Evolutionary conservation across 2,113 vertebrate genomes (phyloP).

Genomic region (Tringa solitaria): DNA sequence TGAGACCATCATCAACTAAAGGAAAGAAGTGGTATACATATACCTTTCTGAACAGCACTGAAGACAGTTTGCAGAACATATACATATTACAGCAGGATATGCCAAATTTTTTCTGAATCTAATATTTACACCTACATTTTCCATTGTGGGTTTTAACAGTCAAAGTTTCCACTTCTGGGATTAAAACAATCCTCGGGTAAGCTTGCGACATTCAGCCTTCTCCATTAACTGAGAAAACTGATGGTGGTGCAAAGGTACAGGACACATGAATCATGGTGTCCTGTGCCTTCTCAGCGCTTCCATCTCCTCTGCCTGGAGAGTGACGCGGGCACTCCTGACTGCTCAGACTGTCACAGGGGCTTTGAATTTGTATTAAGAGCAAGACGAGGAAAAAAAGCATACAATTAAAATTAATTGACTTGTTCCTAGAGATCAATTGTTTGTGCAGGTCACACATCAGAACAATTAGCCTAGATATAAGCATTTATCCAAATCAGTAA

Average conservation of each 20-base stretch:
- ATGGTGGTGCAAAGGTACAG: neutral
- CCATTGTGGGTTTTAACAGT: neutral
- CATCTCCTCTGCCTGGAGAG: neutral
- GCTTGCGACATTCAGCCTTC: neutral
- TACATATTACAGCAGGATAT: neutral
- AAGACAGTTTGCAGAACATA: neutral
- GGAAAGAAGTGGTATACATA: neutral
- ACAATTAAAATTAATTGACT: neutral
- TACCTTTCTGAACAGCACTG: neutral
- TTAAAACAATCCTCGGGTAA: neutral
- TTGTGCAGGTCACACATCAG: neutral
- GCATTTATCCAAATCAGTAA: neutral
- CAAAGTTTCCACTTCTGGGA: neutral
- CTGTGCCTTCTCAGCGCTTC: neutral
- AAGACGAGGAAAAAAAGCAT: neutral
- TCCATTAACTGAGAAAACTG: neutral
- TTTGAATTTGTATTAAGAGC: neutral
- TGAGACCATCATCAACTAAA: neutral
- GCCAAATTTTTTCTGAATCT: neutral
- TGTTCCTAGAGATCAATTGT: neutral
- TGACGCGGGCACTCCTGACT: fast-evolving
- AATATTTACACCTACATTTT: neutral
- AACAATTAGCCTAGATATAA: neutral
- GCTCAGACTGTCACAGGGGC: neutral
- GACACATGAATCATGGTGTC: neutral